Evolutionary conservation across 2,797 vertebrate species (phyloP).

Genomic region (Enteromius thamalakanensis): DNA sequence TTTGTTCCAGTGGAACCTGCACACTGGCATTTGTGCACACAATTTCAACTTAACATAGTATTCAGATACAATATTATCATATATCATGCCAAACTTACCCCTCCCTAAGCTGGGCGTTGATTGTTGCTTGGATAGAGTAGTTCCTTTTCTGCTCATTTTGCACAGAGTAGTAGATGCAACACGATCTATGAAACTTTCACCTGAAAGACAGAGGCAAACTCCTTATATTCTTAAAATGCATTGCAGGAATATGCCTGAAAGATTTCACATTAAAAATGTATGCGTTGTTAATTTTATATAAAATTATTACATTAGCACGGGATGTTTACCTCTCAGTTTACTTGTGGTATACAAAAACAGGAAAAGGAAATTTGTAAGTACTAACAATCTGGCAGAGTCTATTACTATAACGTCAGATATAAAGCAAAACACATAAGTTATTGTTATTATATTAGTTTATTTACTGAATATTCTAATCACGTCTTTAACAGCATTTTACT

Average conservation of each 20-base stretch:
- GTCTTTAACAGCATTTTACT: background rate
- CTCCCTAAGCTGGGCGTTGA: constrained; percentile 68
- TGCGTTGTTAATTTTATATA: background rate
- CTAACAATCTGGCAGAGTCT: background rate
- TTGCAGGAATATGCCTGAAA: background rate
- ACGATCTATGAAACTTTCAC: background rate
- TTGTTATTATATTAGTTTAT: background rate
- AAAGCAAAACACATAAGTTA: background rate
- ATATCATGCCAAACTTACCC: constrained; percentile 64
- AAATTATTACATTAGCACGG: background rate
- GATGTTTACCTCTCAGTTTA: background rate
- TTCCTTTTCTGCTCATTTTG: constrained; percentile 67
- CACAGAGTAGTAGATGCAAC: background rate
- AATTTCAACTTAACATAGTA: background rate
- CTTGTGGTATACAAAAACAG: constrained; percentile 28
- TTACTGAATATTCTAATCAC: background rate
- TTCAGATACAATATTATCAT: background rate
- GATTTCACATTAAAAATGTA: background rate
- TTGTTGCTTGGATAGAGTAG: constrained; percentile 71
- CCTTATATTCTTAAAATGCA: constrained; percentile 1
- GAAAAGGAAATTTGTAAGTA: constrained; percentile 34
- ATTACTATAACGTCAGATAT: background rate
- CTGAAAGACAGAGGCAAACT: background rate
- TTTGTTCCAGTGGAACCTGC: background rate
- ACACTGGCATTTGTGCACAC: background rate